Evolutionary conservation across 2,113 vertebrate genomes (phyloP).

Genomic region (Odocoileus virginianus): DNA sequence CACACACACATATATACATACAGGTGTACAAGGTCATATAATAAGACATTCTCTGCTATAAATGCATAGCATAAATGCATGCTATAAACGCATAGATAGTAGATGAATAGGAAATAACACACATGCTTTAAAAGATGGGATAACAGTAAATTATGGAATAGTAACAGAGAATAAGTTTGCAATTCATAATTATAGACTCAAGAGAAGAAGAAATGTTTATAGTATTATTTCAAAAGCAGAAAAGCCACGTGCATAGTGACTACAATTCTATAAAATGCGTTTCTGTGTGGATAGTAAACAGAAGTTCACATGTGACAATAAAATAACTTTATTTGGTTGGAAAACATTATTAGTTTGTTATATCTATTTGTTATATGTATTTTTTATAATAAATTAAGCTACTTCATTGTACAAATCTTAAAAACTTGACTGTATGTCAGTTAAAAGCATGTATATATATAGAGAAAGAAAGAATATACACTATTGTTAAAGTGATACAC

Average conservation of each 20-base stretch:
- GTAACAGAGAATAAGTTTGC: background rate
- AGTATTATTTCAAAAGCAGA: background rate
- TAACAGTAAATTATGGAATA: background rate
- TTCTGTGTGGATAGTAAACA: background rate
- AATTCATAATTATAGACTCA: background rate
- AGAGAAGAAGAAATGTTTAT: background rate
- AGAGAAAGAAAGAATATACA: background rate
- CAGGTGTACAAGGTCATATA: background rate
- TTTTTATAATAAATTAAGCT: background rate
- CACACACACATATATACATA: background rate
- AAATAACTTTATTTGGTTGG: background rate
- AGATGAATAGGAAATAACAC: background rate
- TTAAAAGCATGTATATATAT: background rate
- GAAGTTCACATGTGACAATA: background rate
- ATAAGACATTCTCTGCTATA: background rate
- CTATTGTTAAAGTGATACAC: background rate
- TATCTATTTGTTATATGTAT: background rate
- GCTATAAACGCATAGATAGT: background rate
- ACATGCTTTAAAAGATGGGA: background rate
- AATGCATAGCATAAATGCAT: background rate
- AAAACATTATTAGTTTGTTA: background rate
- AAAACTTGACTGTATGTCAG: background rate
- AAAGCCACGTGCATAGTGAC: background rate
- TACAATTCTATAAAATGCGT: background rate
- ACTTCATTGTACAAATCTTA: background rate